Evolutionary conservation across 2,113 vertebrate genomes (phyloP), one percentile per base, ranked within the genome.

Genomic region (Euleptes europaea): DNA sequence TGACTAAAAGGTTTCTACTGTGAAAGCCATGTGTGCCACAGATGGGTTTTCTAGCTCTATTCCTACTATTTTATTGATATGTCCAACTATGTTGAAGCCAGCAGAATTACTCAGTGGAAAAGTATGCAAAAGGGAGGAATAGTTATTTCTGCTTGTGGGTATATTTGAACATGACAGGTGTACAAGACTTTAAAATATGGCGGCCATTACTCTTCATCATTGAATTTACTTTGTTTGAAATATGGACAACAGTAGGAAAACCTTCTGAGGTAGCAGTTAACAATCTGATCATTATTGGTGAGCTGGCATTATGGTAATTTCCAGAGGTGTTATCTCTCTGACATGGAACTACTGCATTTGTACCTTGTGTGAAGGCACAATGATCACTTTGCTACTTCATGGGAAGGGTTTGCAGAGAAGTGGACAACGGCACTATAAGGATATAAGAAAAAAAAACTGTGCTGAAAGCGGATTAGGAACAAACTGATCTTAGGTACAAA

Each of bases 11-110:
- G 51, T 47, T 10, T 1, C 86, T 82, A 40, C 90, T 80, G 79
- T 35, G 21, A 54, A 1, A 84, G 75, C 93, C 84, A 83, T 86
- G 86, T 89, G 78, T 40, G 9, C 72, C 84, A 83, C 89, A 89
- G 71, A 40, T 86, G 63, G 63, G n/a, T 67, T 69, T 84, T 67
- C 44, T 76, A 51, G 51, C 44, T 47, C 6, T 23, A 23, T 38
- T 33, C 70, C 42, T 12, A 38, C 1, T 51, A 51, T 10, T 51
- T 84, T 67, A 49, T 38, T 76, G 4, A 31, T 35, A 38, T 38
- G 26, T 76, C 33, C 4, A 13, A 13, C 38, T 57, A 35, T 63
- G 71, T 13, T 74, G 38, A 74, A 74, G 40, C 21, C 21, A 47
- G 21, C 71, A 26, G 7, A n/a, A 65, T 3, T 77, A n/a, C 21